phyloP scores from a whole-genome alignment of 2,888 invertebrate genomes.

The Electrophaes corylata region DNA sequence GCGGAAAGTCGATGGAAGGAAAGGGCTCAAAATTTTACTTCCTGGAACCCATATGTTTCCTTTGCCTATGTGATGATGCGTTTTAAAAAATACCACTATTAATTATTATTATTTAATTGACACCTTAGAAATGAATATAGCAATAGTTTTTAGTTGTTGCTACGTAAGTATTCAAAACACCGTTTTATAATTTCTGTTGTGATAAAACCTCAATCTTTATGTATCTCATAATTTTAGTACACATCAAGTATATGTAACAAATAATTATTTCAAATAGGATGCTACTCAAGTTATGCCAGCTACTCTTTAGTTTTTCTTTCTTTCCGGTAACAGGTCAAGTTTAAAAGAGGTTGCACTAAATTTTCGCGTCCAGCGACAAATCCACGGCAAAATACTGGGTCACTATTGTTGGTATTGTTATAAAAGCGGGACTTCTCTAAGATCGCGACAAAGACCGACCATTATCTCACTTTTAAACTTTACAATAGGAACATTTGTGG shows the following conservation, averaged over 20 bases:
- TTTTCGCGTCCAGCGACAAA: conserved; percentile 68
- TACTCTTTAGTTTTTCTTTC: conserved; percentile 45
- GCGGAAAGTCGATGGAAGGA: too few relatives aligned
- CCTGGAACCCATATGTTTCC: too few relatives aligned
- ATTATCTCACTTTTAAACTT: conserved; percentile 36
- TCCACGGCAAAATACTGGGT: conserved; percentile 62
- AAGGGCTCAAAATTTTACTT: too few relatives aligned
- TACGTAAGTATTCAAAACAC: not conserved
- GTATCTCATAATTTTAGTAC: not conserved
- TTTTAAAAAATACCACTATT: too few relatives aligned
- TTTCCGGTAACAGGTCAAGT: conserved; percentile 64
- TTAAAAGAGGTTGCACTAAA: conserved; percentile 74
- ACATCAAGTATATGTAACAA: not conserved
- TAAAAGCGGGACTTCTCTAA: conserved; percentile 49
- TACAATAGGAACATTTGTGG: conserved; percentile 30
- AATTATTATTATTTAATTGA: too few relatives aligned
- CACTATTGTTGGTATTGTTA: conserved; percentile 62
- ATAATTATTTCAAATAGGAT: too few relatives aligned
- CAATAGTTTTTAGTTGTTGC: not conserved
- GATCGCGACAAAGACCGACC: conserved; percentile 35
- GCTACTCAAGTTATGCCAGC: conserved; percentile 5
- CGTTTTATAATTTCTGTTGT: not conserved
- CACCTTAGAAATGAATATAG: not conserved
- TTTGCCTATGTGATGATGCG: too few relatives aligned
- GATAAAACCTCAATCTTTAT: too few relatives aligned